phyloP scores from a whole-genome alignment of 2,113 vertebrate species.

The Gambusia affinis region DNA sequence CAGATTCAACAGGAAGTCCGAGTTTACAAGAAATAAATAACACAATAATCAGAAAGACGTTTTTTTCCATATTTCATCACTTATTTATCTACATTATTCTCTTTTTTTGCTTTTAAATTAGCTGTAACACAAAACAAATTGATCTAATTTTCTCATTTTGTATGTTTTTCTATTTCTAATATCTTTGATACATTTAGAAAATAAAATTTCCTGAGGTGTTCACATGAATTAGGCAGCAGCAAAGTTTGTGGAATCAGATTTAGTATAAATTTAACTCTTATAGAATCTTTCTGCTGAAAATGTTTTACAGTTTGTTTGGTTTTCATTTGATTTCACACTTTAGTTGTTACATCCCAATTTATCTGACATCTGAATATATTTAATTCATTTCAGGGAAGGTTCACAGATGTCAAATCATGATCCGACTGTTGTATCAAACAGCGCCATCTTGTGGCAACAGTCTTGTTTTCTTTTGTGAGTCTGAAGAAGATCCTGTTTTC shows the following conservation, averaged over 20 bases:
- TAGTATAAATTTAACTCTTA: neutral
- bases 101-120: neutral
- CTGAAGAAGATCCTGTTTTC: neutral
- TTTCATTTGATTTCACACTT: neutral
- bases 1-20: neutral
- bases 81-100: neutral
- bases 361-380: neutral
- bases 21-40: neutral
- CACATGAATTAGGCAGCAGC: neutral
- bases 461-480: neutral
- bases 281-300: neutral
- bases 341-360: neutral
- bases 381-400: slow-evolving; percentile 15
- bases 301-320: neutral
- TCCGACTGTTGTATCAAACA: slow-evolving; percentile 31
- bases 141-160: no score
- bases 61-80: neutral
- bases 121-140: neutral
- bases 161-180: neutral
- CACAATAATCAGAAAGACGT: neutral
- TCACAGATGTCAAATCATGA: slow-evolving; percentile 2
- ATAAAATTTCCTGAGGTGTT: neutral
- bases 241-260: neutral
- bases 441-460: slow-evolving; percentile 56
- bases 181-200: neutral